Evolutionary conservation across 64 coral and sea anemone genomes (phyloP), one percentile per base, ranked within the genome.

Genomic region (Astreopora myriophthalma): DNA sequence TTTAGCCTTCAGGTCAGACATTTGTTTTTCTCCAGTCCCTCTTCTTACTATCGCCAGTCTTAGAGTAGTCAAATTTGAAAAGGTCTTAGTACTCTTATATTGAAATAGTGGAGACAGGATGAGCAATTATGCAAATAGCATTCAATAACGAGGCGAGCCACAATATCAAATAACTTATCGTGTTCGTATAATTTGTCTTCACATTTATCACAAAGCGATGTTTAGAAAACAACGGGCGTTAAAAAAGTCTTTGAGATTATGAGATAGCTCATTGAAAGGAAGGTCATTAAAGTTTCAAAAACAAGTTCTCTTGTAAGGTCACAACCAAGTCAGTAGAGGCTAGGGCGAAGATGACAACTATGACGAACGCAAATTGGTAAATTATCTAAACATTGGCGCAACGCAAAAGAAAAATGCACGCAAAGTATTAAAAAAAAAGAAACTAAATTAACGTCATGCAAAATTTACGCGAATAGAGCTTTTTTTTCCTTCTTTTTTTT

Each of bases 211-310:
- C 79, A 83, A 83, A 83, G 65, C 79, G 38, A 64, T 83, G 79
- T 83, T 83, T 83, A 32, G 55, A 39, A 83, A 83, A 83, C 79
- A 83, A 65, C 79, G 32, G 44, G 6, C 30, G 20, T 26, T 65
- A 64, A 83, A 63, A 80, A 83, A 60, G 79, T 61, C 57, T 63
- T 83, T 83, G 57, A 83, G 58, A 83, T 31, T 8, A 83, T 83
- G 79, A 83, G 79, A 83, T 64, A 83, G 79, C 79, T 83, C 79
- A 83, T 83, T 83, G 79, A 83, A 83, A 65, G 58, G 57, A 25
- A 32, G 28, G 29, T 62, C 58, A 62, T 64, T 40, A 64, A 83
- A 83, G 79, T 62, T 83, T 83, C 57, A 36, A 64, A 83, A 64
- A 83, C 57, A 83, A 82, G 37, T 55, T 65, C 79, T 22, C 31